Conservation (phyloP, 2,888 invertebrate genomes). For the Philopedon plagiatum region DNA sequence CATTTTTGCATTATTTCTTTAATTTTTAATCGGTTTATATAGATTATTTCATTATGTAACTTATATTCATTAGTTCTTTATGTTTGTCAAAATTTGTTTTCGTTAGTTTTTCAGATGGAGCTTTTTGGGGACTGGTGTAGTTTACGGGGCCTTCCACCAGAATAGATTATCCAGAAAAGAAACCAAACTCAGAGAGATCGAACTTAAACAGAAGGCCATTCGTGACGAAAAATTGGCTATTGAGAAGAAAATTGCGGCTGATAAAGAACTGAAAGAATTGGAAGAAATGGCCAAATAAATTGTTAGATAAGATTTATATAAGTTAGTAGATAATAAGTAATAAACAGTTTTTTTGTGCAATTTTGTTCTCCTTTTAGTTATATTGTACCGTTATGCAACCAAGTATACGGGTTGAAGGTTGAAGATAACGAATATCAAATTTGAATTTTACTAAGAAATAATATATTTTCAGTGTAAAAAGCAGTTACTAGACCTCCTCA, state of each 20-base stretch:
- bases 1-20: not conserved
- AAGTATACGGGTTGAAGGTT: no score
- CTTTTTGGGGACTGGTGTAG: constrained; percentile 79
- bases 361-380: not conserved
- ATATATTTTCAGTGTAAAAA: no score
- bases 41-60: constrained; percentile 51
- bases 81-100: constrained; percentile 13
- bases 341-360: constrained; percentile 7
- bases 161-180: constrained; percentile 79
- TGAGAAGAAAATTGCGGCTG: constrained; percentile 78
- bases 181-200: constrained; percentile 76
- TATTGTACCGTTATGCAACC: not conserved
- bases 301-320: not conserved
- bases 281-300: constrained; percentile 45
- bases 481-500: no score
- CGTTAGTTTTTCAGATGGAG: constrained; percentile 87
- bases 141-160: constrained; percentile 84
- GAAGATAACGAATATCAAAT: no score
- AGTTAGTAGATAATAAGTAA: constrained; percentile 20
- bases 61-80: constrained; percentile 46
- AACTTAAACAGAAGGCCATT: constrained; percentile 77
- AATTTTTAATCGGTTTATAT: not conserved
- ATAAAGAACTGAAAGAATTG: constrained; percentile 67
- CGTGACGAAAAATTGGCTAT: constrained; percentile 81
- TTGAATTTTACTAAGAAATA: no score